These are phyloP conservation scores for Plodia interpunctella DNA, from an alignment of 1,140 invertebrate species.

Conservation along the genomic window DNA sequence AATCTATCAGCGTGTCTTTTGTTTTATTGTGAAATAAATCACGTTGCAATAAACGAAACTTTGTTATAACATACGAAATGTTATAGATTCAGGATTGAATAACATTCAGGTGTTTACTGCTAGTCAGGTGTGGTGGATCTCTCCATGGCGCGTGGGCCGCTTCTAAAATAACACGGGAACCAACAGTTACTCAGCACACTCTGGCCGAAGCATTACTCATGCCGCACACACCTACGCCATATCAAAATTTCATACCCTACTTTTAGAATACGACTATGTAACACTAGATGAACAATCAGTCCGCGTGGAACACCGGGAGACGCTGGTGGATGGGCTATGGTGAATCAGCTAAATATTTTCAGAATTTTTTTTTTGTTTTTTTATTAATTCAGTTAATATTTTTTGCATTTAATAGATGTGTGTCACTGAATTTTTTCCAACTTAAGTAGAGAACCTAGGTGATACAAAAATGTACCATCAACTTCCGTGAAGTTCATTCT, in stretches of 20 bases:
- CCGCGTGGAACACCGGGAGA: not conserved
- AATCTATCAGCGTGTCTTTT: not conserved
- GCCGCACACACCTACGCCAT: constrained; percentile 51
- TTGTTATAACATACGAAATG: constrained; percentile 20
- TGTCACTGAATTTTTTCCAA: no score
- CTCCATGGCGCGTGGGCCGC: constrained; percentile 49
- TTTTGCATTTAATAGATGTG: not conserved
- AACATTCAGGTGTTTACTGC: constrained; percentile 66
- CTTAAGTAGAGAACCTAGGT: no score
- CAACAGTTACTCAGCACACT: constrained; percentile 52
- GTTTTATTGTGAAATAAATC: not conserved
- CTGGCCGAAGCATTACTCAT: constrained; percentile 58
- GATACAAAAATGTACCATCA: no score
- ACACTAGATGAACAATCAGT: constrained; percentile 32
- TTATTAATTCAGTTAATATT: no score
- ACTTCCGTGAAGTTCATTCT: no score
- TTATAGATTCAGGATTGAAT: constrained; percentile 50
- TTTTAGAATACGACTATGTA: constrained; percentile 40
- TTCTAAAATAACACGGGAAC: constrained; percentile 63
- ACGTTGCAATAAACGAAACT: not conserved
- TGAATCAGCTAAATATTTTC: not conserved
- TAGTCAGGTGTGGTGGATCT: constrained; percentile 63
- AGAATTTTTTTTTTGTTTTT: not conserved
- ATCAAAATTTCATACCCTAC: constrained; percentile 61
- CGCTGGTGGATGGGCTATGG: not conserved